phyloP scores from a whole-genome alignment of 2,888 invertebrate genomes.

The Corythucha ciliata region DNA sequence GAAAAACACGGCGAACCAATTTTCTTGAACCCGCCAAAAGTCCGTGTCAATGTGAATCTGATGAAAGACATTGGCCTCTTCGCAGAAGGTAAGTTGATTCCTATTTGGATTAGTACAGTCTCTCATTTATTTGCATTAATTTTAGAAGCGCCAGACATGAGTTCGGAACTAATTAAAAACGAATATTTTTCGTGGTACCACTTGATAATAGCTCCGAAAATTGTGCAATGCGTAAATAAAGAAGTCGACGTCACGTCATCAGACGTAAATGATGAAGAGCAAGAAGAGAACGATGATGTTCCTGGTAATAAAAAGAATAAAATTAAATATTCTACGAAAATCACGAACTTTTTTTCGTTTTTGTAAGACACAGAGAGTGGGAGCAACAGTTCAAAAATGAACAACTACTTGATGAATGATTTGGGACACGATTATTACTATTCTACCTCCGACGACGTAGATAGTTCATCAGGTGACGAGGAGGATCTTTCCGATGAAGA shows the following conservation, averaged over 20 bases:
- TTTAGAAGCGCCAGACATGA: conserved; percentile 8
- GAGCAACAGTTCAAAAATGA: conserved; percentile 18
- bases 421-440: conserved; percentile 17
- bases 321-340: background rate
- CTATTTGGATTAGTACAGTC: background rate
- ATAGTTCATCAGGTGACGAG: conserved; percentile 23
- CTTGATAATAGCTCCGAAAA: conserved; percentile 23
- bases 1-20: conserved; percentile 15
- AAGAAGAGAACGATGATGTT: conserved; percentile 18
- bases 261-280: conserved; percentile 14
- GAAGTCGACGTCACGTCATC: conserved; percentile 10
- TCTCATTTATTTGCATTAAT: background rate
- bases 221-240: no score
- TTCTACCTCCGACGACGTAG: conserved; percentile 20
- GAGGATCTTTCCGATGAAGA: conserved; percentile 23
- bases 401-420: conserved; percentile 13
- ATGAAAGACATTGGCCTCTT: conserved; percentile 16
- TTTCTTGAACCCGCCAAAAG: conserved; percentile 17
- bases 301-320: conserved; percentile 16
- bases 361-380: conserved; percentile 22
- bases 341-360: background rate
- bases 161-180: conserved; percentile 15
- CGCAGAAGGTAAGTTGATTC: conserved; percentile 6
- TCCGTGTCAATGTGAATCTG: conserved; percentile 13
- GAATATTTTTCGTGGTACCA: conserved; percentile 29